phyloP scores from a whole-genome alignment of 35 echinoderm and acorn worm species.

The Apostichopus californicus region DNA sequence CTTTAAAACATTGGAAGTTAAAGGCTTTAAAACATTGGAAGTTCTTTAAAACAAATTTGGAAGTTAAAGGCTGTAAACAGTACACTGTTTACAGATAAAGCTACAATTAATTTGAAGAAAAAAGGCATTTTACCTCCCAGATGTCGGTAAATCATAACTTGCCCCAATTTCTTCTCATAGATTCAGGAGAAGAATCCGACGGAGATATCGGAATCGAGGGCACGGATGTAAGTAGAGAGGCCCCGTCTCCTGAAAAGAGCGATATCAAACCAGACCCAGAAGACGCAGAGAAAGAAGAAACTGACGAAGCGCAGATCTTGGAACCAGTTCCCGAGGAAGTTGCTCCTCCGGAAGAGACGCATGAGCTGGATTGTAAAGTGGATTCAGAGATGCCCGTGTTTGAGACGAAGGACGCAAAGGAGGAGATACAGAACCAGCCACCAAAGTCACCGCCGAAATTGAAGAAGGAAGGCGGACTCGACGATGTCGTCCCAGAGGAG shows the following conservation, averaged over 20 bases:
- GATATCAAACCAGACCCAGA: neutral
- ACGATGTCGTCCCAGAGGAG: neutral
- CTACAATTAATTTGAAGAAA: neutral
- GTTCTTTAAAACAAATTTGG: too few species aligned
- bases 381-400: slow-evolving; percentile 37
- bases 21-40: too few species aligned
- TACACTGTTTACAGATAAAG: neutral
- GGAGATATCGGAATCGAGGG: neutral
- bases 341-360: neutral
- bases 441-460: slow-evolving; percentile 41
- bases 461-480: slow-evolving; percentile 42
- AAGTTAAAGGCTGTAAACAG: too few species aligned
- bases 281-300: slow-evolving; percentile 2
- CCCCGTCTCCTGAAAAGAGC: neutral
- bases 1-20: too few species aligned
- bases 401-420: neutral
- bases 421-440: neutral
- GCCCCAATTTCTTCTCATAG: neutral
- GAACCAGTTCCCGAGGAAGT: slow-evolving; percentile 27
- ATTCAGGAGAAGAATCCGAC: slow-evolving; percentile 44
- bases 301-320: neutral
- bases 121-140: neutral
- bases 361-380: neutral
- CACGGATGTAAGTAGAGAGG: neutral
- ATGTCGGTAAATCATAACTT: neutral